Percentiles rank a stretch among this genome's conserved stretches.
Evolutionary conservation across 2,113 vertebrate genomes (phyloP).

Genomic region (Sclerurus mexicanus): DNA sequence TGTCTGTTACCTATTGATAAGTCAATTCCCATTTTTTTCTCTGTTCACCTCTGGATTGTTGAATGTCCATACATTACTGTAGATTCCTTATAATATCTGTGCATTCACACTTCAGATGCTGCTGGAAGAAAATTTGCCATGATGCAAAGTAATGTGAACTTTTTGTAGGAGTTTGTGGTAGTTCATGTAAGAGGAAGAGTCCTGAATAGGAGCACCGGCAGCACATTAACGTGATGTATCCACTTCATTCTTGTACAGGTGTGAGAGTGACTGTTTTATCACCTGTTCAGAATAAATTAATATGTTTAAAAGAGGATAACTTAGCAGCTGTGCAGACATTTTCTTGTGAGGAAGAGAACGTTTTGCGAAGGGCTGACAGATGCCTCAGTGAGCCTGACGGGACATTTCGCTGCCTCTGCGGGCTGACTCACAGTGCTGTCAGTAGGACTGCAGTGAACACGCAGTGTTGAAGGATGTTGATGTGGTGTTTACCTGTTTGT

Average conservation of each 20-base stretch:
- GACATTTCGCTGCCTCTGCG: fast-evolving
- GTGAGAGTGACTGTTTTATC: not conserved
- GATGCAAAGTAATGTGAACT: not conserved
- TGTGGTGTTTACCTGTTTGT: not conserved
- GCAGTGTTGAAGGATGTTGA: not conserved
- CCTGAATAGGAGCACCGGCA: not conserved
- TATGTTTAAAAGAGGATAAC: not conserved
- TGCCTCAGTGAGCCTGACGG: not conserved
- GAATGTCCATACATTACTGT: not conserved
- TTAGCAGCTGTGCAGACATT: not conserved
- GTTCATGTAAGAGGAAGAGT: not conserved
- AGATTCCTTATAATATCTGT: not conserved
- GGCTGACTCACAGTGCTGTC: not conserved
- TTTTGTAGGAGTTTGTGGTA: not conserved
- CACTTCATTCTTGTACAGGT: not conserved
- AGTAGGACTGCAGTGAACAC: not conserved
- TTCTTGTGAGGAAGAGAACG: not conserved
- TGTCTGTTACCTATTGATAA: not conserved
- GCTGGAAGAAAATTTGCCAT: not conserved
- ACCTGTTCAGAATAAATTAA: not conserved
- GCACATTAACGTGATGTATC: not conserved
- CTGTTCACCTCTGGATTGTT: not conserved
- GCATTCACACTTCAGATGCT: not conserved
- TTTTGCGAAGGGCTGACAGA: not conserved
- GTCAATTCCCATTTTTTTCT: not conserved